Evolutionary conservation across 2,797 vertebrate species (phyloP), one percentile per base, ranked within the genome.

Genomic region (Xyrichtys novacula): DNA sequence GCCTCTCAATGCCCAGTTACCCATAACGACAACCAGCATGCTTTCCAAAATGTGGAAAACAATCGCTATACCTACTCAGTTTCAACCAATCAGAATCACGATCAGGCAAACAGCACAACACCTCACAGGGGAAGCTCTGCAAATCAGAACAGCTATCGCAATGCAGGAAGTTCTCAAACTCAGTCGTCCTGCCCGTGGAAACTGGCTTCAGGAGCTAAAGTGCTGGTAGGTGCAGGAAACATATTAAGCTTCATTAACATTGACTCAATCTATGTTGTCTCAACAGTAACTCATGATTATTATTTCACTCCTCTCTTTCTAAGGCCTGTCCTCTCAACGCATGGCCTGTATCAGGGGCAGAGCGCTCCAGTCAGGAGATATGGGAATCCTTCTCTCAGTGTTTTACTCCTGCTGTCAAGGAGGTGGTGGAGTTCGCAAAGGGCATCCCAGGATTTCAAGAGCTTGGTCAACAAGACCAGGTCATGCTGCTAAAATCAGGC

Each of bases 351-450:
- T 93, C 94, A 25, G 89, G 89, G 9, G 74, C 89, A 4, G 92
- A 92, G 0, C 77, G 88, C 65, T 82, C 89, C 1, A 94, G 93
- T 78, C 94, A 94, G 74, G 92, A 93, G 81, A 90, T 95, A 56
- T 95, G 94, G 94, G 94, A 95, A 61, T 91, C 93, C 53, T 95
- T 95, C 81, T 95, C 94, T 29, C 92, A 94, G 83, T 94, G 93
- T 79, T 95, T 95, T 77, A 95, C 94, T 22, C 94, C 94, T 31
- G 94, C 94, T 19, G 94, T 95, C 48, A 93, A 91, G 42, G 94
- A 95, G 76, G 94, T 95, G 68, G 94, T 95, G 12, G 94, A 94
- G 85, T 95, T 95, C 69, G 93, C 94, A 47, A 95, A 95, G 73
- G 94, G 94, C 48, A 95, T 95, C 72, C 94, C 94, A 15, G 94